A percentile compares a stretch with the other conserved stretches of the same genome.
These are phyloP conservation scores for Yponomeuta evonymella DNA, from an alignment of 2,888 invertebrate genomes.

Conservation along the genomic window DNA sequence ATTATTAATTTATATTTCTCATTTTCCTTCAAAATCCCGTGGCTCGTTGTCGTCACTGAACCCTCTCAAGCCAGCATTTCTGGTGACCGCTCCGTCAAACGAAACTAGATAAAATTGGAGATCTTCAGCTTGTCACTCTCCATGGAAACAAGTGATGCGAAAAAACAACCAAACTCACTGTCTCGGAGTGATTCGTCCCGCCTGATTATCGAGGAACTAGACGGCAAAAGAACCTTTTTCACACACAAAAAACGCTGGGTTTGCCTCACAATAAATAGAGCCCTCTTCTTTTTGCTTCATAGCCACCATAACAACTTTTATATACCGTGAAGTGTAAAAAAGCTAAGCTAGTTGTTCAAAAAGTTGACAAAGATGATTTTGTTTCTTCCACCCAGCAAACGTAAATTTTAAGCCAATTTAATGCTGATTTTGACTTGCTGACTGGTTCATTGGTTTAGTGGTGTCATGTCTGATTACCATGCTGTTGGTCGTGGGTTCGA, in stretches of 20 bases:
- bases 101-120: neutral
- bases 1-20: neutral
- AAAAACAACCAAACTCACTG: constrained; percentile 7
- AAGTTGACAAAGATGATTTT: too few relatives aligned
- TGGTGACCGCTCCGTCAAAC: neutral
- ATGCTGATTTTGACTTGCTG: too few relatives aligned
- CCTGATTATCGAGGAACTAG: constrained; percentile 5
- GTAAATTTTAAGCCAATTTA: too few relatives aligned
- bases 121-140: neutral
- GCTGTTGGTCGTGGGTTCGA: too few relatives aligned
- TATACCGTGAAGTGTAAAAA: too few relatives aligned
- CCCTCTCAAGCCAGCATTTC: neutral
- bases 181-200: constrained; percentile 9
- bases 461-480: too few relatives aligned
- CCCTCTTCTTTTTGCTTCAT: too few relatives aligned
- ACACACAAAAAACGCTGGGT: neutral
- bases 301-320: too few relatives aligned
- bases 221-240: neutral
- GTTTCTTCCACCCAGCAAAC: too few relatives aligned
- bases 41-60: neutral
- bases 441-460: too few relatives aligned
- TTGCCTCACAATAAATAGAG: neutral
- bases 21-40: neutral
- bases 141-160: constrained; percentile 6
- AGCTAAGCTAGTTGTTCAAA: too few relatives aligned